A percentile compares a stretch with the other conserved stretches of the same genome.
Conservation (phyloP, 92 coral and sea anemone species). For the Siderastrea siderea region DNA sequence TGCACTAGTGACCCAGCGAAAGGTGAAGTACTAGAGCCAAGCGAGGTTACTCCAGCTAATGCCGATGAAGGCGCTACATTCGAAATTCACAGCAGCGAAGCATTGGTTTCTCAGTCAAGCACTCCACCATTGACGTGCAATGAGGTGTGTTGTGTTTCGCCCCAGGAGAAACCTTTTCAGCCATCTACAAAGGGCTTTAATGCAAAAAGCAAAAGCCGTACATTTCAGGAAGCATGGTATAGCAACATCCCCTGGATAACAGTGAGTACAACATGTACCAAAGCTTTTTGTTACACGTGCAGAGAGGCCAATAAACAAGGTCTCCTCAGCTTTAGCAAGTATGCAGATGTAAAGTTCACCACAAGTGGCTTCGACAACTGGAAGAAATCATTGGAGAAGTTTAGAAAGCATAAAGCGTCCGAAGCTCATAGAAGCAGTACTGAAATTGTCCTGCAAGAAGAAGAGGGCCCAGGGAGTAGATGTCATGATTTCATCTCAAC, state of each 20-base stretch:
- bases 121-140: conserved; percentile 25
- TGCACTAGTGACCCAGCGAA: conserved; percentile 15
- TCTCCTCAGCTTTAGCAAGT: conserved; percentile 29
- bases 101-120: conserved; percentile 19
- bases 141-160: conserved; percentile 12
- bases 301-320: conserved; percentile 17
- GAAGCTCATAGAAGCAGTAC: conserved; percentile 61
- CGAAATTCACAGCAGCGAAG: conserved; percentile 6
- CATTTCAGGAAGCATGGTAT: conserved; percentile 13
- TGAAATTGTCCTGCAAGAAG: conserved; percentile 24
- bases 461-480: conserved; percentile 50
- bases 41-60: conserved; percentile 25
- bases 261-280: conserved; percentile 9
- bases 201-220: conserved; percentile 10
- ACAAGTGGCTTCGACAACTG: conserved; percentile 42
- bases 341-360: conserved; percentile 32
- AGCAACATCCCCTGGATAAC: conserved; percentile 4
- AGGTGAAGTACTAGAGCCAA: conserved; percentile 18
- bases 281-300: conserved; percentile 23
- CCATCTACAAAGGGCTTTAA: not conserved
- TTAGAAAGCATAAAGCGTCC: conserved; percentile 55
- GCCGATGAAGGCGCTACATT: conserved; percentile 24
- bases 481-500: conserved; percentile 55
- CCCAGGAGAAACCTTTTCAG: not conserved
- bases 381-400: conserved; percentile 62